A percentile compares a stretch with the other conserved stretches of the same genome.
These are phyloP conservation scores for Odocoileus virginianus DNA, from an alignment of 2,113 vertebrate species.

Conservation along the genomic window DNA sequence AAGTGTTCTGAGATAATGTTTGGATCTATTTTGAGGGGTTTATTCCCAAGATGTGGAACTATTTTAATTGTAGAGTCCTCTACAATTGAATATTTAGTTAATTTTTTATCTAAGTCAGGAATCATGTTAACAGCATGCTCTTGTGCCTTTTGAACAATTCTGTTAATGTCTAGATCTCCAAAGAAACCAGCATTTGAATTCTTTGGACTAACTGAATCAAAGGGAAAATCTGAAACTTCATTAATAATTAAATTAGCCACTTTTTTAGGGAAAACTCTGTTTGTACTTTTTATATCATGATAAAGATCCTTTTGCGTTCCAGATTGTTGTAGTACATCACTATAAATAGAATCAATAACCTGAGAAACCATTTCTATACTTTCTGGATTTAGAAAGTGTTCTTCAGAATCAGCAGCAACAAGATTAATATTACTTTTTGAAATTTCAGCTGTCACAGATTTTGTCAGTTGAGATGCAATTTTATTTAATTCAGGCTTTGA, in stretches of 20 bases:
- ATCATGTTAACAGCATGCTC: neutral
- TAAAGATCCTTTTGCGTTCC: slow-evolving; percentile 42
- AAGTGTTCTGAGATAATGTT: slow-evolving; percentile 71
- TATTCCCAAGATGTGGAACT: slow-evolving; percentile 58
- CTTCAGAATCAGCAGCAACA: neutral
- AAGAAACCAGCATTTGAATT: neutral
- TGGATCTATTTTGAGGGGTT: slow-evolving; percentile 68
- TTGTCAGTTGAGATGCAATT: slow-evolving; percentile 66
- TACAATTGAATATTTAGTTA: neutral
- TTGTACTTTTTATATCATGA: slow-evolving; percentile 27
- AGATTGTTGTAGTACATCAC: slow-evolving; percentile 46
- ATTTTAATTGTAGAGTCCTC: slow-evolving; percentile 53
- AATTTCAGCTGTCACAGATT: slow-evolving; percentile 64
- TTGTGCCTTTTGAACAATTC: slow-evolving; percentile 64
- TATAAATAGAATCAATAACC: slow-evolving; percentile 68
- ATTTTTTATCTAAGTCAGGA: neutral
- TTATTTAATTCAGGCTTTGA: slow-evolving; percentile 52
- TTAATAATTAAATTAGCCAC: slow-evolving; percentile 69
- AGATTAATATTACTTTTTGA: slow-evolving; percentile 66
- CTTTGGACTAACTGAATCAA: neutral
- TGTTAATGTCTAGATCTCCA: slow-evolving; percentile 51
- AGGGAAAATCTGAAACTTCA: slow-evolving; percentile 24
- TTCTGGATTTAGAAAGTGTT: slow-evolving; percentile 25
- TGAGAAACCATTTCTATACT: slow-evolving; percentile 57
- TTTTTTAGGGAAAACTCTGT: slow-evolving; percentile 52